A percentile compares a stretch with the other conserved stretches of the same genome.
Evolutionary conservation across 2,797 vertebrate genomes (phyloP).

Genomic region (Urocyon cinereoargenteus): DNA sequence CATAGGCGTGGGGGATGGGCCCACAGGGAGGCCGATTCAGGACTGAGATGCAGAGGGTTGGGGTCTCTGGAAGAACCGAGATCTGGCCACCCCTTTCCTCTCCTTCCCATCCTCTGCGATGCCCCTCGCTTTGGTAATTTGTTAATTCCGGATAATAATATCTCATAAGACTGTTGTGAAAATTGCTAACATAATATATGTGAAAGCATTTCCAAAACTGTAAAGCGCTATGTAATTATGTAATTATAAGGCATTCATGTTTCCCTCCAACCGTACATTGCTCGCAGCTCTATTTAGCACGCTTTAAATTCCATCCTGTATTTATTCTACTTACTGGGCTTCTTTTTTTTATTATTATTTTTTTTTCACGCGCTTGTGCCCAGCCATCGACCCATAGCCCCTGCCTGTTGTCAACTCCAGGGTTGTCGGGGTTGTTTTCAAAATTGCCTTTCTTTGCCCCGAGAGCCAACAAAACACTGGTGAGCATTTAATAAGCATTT

Average conservation of each 20-base stretch:
- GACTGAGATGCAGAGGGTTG: fast-evolving
- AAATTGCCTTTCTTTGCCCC: neutral
- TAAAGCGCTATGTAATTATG: neutral
- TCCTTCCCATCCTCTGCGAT: fast-evolving
- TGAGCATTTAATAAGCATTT: neutral
- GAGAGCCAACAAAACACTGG: neutral
- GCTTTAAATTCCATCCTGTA: too few relatives aligned
- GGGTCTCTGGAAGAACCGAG: neutral
- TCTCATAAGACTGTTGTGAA: neutral
- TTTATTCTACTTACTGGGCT: neutral
- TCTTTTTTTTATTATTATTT: neutral
- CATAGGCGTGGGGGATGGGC: fast-evolving
- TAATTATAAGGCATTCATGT: neutral
- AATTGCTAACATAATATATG: neutral
- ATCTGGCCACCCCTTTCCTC: neutral
- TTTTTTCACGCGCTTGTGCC: fast-evolving
- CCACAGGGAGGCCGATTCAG: fast-evolving
- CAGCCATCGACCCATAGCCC: fast-evolving
- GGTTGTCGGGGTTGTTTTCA: neutral
- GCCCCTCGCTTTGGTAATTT: neutral
- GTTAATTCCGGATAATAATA: neutral
- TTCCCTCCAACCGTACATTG: too few relatives aligned
- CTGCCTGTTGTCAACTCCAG: fast-evolving
- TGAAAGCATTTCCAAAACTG: neutral
- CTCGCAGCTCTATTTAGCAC: neutral